These are phyloP conservation scores for Cepaea hortensis DNA, from an alignment of 2,888 invertebrate genomes.

Conservation along the genomic window DNA sequence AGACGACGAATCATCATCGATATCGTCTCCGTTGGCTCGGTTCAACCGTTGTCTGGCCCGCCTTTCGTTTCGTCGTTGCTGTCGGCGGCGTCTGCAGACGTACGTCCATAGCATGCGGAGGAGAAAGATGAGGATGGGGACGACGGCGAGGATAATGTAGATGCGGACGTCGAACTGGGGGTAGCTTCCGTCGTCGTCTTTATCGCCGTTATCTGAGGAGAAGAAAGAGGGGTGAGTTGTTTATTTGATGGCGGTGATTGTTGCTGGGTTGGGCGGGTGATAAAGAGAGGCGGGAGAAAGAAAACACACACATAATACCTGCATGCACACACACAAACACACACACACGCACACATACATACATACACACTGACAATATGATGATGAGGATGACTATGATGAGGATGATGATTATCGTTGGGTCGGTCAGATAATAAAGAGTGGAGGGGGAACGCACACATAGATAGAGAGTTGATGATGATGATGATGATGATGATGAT, in stretches of 20 bases:
- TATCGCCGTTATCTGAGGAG: slow-evolving; percentile 7
- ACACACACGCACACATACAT: too few species aligned
- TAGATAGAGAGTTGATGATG: neutral
- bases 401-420: too few species aligned
- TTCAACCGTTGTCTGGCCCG: slow-evolving; percentile 17
- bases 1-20: slow-evolving; percentile 30
- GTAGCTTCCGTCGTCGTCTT: slow-evolving; percentile 21
- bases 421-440: too few species aligned
- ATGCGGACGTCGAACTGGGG: slow-evolving; percentile 52
- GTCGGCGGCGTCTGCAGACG: slow-evolving; percentile 44
- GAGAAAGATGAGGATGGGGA: slow-evolving; percentile 50
- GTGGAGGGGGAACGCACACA: too few species aligned
- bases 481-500: slow-evolving; percentile 8
- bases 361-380: too few species aligned
- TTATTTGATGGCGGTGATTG: neutral
- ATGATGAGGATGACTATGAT: too few species aligned
- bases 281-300: neutral
- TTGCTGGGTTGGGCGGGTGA: neutral
- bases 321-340: too few species aligned
- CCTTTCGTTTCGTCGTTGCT: slow-evolving; percentile 25
- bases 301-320: too few species aligned
- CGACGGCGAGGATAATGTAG: slow-evolving; percentile 54
- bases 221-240: neutral
- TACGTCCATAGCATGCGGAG: slow-evolving; percentile 52
- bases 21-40: slow-evolving; percentile 1